Conservation (phyloP, 2,113 vertebrate genomes). For the Tupaia tana region DNA sequence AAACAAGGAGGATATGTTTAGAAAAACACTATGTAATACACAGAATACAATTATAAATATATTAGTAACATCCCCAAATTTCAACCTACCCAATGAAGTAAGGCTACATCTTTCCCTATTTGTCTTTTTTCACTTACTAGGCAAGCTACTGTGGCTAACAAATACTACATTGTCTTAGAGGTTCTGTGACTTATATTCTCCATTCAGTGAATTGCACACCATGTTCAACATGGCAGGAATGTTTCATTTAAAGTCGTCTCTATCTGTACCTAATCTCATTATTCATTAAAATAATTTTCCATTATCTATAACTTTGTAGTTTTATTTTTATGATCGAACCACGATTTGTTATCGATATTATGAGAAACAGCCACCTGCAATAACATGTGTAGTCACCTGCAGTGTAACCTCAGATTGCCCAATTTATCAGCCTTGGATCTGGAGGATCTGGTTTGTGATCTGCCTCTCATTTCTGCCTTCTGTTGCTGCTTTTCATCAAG, state of each 20-base stretch:
- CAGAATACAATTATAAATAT: not conserved
- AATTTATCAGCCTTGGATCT: not conserved
- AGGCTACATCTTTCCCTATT: not conserved
- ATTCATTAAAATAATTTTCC: not conserved
- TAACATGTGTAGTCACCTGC: not conserved
- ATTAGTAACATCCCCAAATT: not conserved
- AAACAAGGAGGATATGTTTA: not conserved
- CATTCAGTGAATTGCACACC: not conserved
- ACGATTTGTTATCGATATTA: not conserved
- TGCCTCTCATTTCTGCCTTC: not conserved
- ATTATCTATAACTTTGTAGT: not conserved
- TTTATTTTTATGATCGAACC: not conserved
- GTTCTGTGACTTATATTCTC: not conserved
- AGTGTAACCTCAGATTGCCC: not conserved
- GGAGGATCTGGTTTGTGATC: not conserved
- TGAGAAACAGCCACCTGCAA: not conserved
- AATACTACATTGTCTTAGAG: not conserved
- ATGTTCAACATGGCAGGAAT: not conserved
- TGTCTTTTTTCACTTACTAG: not conserved
- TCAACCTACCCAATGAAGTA: not conserved
- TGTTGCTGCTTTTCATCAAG: accelerated
- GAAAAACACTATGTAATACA: not conserved
- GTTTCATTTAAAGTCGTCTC: not conserved
- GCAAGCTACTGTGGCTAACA: not conserved
- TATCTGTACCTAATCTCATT: not conserved